These are phyloP conservation scores for Tiliacea aurago DNA, from an alignment of 2,888 invertebrate genomes.

Conservation along the genomic window DNA sequence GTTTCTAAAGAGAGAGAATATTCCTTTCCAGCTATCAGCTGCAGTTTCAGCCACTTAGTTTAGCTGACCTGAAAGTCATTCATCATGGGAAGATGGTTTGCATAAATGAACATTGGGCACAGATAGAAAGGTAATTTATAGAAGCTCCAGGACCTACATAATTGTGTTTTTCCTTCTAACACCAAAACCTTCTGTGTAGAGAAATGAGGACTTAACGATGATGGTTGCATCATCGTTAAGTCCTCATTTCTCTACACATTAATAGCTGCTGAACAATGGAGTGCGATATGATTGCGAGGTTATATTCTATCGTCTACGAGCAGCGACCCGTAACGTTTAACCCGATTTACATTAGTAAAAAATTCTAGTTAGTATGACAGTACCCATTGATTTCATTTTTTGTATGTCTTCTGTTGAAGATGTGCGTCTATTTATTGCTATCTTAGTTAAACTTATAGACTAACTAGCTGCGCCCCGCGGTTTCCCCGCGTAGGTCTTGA, in stretches of 20 bases:
- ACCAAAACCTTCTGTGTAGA: no score
- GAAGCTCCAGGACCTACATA: neutral
- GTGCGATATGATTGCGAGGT: conserved; percentile 35
- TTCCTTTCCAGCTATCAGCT: neutral
- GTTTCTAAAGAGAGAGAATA: neutral
- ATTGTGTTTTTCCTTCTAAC: neutral
- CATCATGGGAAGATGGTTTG: neutral
- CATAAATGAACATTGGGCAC: neutral
- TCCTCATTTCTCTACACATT: conserved; percentile 45
- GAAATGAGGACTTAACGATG: no score
- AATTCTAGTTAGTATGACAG: neutral
- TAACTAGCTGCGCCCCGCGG: no score
- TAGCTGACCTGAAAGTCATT: neutral
- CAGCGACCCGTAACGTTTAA: conserved; percentile 33
- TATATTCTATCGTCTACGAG: conserved; percentile 22
- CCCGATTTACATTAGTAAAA: conserved; percentile 15
- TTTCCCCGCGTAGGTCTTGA: no score
- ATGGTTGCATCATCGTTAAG: conserved; percentile 10
- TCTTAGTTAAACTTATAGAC: neutral
- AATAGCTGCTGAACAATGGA: conserved; percentile 36
- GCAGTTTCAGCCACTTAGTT: neutral
- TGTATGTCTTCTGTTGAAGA: neutral
- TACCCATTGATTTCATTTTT: conserved; percentile 4
- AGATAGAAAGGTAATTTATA: neutral
- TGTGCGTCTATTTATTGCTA: neutral